These are phyloP conservation scores for Corapipo altera DNA, from an alignment of 2,113 vertebrate genomes.

Conservation along the genomic window DNA sequence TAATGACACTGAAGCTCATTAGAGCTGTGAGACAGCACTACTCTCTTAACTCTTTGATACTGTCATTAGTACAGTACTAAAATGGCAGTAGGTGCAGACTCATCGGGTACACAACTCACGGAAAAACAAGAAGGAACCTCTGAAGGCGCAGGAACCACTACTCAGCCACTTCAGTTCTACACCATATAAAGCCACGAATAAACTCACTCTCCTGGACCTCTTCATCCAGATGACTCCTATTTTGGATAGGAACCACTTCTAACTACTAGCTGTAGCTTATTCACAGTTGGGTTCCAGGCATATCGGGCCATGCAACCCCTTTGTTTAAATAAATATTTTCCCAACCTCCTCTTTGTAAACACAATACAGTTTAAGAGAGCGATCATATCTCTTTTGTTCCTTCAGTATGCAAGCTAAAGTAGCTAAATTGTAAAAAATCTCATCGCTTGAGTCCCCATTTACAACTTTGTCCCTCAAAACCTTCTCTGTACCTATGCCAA, in stretches of 20 bases:
- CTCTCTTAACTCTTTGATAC: fast-evolving
- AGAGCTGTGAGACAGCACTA: not conserved
- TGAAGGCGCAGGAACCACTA: not conserved
- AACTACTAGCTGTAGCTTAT: not conserved
- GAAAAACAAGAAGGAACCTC: not conserved
- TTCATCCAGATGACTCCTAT: not conserved
- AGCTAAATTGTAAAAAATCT: not conserved
- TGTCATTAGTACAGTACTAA: not conserved
- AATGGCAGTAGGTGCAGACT: not conserved
- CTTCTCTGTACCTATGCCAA: not conserved
- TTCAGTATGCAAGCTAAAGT: not conserved
- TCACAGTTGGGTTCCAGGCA: not conserved
- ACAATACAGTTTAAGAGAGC: not conserved
- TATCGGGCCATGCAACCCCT: not conserved
- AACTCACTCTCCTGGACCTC: not conserved
- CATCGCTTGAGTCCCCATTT: not conserved
- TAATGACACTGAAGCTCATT: not conserved
- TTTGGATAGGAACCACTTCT: not conserved
- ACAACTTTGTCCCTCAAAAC: not conserved
- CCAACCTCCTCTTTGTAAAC: not conserved
- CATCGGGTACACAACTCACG: not conserved
- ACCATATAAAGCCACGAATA: not conserved
- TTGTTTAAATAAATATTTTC: not conserved
- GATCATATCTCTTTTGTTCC: not conserved
- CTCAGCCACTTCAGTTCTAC: not conserved